A percentile compares a stretch with the other conserved stretches of the same genome.
These are phyloP conservation scores for Axea sp. DNA, from an alignment of 2,888 invertebrate species.

Conservation along the genomic window DNA sequence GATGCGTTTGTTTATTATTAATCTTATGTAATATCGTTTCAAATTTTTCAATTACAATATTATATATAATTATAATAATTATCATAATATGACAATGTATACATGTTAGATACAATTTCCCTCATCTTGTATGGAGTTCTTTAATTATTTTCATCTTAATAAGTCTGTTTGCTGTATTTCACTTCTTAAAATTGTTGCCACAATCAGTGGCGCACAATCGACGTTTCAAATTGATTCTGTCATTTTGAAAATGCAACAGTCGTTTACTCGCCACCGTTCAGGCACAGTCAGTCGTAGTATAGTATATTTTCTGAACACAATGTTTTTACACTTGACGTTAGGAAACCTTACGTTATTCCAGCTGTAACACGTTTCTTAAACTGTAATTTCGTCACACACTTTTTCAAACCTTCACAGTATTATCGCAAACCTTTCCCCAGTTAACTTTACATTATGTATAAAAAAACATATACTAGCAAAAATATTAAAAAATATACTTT, in stretches of 20 bases:
- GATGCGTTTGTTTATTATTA: constrained; percentile 79
- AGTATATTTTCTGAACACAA: constrained; percentile 80
- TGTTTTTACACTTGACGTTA: constrained; percentile 79
- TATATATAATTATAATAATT: constrained; percentile 77
- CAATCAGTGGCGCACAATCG: constrained; percentile 72
- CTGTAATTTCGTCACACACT: constrained; percentile 54
- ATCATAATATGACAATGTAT: constrained; percentile 79
- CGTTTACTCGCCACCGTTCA: constrained; percentile 73
- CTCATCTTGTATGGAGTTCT: constrained; percentile 76
- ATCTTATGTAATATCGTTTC: constrained; percentile 79
- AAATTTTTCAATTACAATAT: constrained; percentile 79
- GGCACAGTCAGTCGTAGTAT: constrained; percentile 79
- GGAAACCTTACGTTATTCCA: constrained; percentile 78
- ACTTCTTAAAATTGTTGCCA: constrained; percentile 74
- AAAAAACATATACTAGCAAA: constrained; percentile 53
- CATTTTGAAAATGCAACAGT: constrained; percentile 70
- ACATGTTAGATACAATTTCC: constrained; percentile 79
- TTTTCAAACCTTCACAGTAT: constrained; percentile 19
- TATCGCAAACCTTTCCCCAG: constrained; percentile 16
- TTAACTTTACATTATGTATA: constrained; percentile 49
- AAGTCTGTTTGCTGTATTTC: constrained; percentile 74
- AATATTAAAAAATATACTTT: constrained; percentile 51
- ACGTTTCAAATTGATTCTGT: constrained; percentile 69
- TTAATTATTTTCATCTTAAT: constrained; percentile 75
- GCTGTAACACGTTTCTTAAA: constrained; percentile 74